These are phyloP conservation scores for Drosophila kurseongensis DNA, from an alignment of 1,140 invertebrate species.

Conservation along the genomic window DNA sequence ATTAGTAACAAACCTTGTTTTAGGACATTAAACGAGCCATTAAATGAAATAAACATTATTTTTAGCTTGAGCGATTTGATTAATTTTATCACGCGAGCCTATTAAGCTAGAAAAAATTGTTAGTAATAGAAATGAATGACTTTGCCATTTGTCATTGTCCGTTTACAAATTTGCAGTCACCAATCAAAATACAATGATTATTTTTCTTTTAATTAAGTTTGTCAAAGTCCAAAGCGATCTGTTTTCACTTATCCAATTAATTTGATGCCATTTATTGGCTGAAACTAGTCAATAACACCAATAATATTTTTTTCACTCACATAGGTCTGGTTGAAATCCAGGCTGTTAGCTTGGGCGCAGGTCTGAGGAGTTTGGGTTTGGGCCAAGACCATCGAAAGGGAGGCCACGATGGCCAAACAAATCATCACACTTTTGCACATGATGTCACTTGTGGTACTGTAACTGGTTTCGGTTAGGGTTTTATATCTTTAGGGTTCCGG, in stretches of 20 bases:
- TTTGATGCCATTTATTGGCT: no score
- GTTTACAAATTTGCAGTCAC: no score
- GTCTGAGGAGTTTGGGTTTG: constrained; percentile 7
- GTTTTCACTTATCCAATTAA: not conserved
- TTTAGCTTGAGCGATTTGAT: no score
- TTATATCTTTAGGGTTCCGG: constrained; percentile 2
- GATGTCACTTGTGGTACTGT: constrained; percentile 19
- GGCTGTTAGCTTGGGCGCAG: not conserved
- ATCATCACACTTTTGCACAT: constrained; percentile 70
- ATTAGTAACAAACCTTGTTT: no score
- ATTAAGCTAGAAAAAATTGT: no score
- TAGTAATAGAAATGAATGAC: no score
- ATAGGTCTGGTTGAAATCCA: constrained; percentile 41
- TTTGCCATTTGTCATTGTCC: no score
- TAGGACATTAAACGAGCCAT: no score
- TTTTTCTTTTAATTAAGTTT: not conserved
- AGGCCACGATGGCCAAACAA: constrained; percentile 51
- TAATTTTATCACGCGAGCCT: no score
- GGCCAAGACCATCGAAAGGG: constrained; percentile 11
- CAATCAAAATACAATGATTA: not conserved
- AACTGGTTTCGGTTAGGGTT: not conserved
- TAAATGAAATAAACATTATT: no score
- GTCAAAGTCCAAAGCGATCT: not conserved
- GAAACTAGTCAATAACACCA: not conserved
- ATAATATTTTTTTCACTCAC: constrained; percentile 47